phyloP scores from a whole-genome alignment of 2,797 vertebrate species.

The Sebastes oblongus region DNA sequence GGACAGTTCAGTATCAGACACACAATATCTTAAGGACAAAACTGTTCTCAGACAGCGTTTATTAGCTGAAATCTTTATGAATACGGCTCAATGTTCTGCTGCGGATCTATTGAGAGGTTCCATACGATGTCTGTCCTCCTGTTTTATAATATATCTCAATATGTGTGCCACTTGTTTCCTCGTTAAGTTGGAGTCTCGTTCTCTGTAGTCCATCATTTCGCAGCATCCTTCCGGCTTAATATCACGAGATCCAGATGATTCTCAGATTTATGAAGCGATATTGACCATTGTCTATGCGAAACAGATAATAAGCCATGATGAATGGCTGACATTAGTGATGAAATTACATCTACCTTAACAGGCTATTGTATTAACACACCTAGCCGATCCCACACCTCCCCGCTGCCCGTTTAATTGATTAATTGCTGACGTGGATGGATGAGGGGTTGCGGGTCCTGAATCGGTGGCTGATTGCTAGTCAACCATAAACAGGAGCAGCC shows the following conservation, averaged over 20 bases:
- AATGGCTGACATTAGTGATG: constrained; percentile 80
- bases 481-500: constrained; percentile 79
- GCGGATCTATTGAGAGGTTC: background rate
- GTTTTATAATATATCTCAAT: constrained; percentile 3
- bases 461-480: constrained; percentile 81
- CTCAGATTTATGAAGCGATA: constrained; percentile 75
- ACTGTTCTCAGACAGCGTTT: constrained; percentile 4
- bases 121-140: background rate
- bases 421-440: constrained; percentile 80
- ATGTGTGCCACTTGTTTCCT: constrained; percentile 12
- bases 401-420: constrained; percentile 79
- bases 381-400: constrained; percentile 65
- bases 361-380: constrained; percentile 79
- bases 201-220: constrained; percentile 50
- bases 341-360: constrained; percentile 81
- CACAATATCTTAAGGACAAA: background rate
- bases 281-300: constrained; percentile 77
- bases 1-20: background rate
- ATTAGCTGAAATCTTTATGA: background rate
- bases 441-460: constrained; percentile 74
- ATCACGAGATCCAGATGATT: constrained; percentile 59
- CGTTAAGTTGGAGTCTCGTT: constrained; percentile 26
- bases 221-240: constrained; percentile 57
- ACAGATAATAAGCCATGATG: constrained; percentile 77
- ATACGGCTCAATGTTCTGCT: background rate